Evolutionary conservation across 2,113 vertebrate genomes (phyloP).

Genomic region (Phyllopteryx taeniolatus): DNA sequence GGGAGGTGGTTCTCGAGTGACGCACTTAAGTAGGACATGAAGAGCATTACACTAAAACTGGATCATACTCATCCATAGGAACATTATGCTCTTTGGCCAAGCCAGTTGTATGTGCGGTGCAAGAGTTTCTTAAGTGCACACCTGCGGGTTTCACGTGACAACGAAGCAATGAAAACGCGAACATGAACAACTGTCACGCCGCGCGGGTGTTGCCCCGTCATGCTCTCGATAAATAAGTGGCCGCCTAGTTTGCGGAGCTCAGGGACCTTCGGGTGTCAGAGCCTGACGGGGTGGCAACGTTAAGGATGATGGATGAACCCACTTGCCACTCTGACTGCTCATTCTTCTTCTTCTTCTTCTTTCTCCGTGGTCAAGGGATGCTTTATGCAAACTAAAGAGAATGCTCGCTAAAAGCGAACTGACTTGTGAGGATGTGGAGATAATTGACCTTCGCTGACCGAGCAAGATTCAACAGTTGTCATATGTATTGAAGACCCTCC

Average conservation of each 20-base stretch:
- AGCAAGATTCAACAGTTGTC: not conserved
- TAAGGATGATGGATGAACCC: constrained; percentile 23
- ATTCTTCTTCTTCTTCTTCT: constrained; percentile 28
- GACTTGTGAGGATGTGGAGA: not conserved
- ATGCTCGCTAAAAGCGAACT: not conserved
- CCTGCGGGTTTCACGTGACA: constrained; percentile 23
- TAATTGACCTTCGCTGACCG: not conserved
- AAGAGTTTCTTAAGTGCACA: constrained; percentile 13
- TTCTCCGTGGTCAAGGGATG: constrained; percentile 9
- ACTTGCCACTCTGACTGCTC: constrained; percentile 1
- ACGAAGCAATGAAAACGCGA: constrained; percentile 8
- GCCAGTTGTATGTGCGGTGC: not conserved
- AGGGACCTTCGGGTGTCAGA: constrained; percentile 8
- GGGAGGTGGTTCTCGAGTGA: constrained; percentile 6
- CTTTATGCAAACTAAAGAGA: not conserved
- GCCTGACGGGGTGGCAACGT: constrained; percentile 22
- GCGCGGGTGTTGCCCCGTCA: not conserved
- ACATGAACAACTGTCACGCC: constrained; percentile 38
- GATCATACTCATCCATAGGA: constrained; percentile 11
- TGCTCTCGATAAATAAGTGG: not conserved
- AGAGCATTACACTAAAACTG: constrained; percentile 10
- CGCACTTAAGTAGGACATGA: constrained; percentile 4
- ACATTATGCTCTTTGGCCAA: not conserved
- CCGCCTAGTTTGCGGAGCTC: constrained; percentile 1
- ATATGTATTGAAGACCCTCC: constrained; percentile 15